These are phyloP conservation scores for Ammodramus savannarum DNA, from an alignment of 2,113 vertebrate species.

Conservation along the genomic window DNA sequence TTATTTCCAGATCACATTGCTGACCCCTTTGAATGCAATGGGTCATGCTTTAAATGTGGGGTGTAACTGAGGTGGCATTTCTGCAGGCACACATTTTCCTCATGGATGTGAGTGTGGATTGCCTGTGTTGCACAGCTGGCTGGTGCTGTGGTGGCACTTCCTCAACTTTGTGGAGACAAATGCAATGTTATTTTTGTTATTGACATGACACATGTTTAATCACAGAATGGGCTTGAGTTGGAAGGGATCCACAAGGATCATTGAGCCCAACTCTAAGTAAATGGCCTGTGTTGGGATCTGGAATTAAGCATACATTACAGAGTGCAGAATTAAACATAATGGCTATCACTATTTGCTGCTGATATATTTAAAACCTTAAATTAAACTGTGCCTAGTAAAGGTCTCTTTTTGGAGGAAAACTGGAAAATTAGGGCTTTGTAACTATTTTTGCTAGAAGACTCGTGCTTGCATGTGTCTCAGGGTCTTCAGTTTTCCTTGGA, in stretches of 20 bases:
- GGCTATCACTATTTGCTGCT: slow-evolving; percentile 47
- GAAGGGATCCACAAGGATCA: background rate
- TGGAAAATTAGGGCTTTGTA: slow-evolving; percentile 64
- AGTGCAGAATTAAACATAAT: background rate
- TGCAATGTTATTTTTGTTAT: background rate
- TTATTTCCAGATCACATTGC: background rate
- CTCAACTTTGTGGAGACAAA: background rate
- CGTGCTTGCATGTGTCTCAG: slow-evolving; percentile 61
- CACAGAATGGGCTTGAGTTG: background rate
- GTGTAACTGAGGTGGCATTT: background rate
- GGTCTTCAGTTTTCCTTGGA: slow-evolving; percentile 70
- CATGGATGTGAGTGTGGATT: background rate
- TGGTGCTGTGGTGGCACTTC: background rate
- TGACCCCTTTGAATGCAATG: background rate
- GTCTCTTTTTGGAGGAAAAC: slow-evolving; percentile 64
- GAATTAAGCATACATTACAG: background rate
- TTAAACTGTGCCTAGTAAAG: slow-evolving; percentile 65
- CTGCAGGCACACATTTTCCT: background rate
- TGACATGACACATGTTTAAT: background rate
- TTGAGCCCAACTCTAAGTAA: background rate
- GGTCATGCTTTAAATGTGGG: background rate
- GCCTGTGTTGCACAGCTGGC: background rate
- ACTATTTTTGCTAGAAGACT: slow-evolving; percentile 71
- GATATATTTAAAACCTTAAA: slow-evolving; percentile 57
- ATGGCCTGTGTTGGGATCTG: background rate